These are phyloP conservation scores for Ophraella communa DNA, from an alignment of 2,888 invertebrate species.

Conservation along the genomic window DNA sequence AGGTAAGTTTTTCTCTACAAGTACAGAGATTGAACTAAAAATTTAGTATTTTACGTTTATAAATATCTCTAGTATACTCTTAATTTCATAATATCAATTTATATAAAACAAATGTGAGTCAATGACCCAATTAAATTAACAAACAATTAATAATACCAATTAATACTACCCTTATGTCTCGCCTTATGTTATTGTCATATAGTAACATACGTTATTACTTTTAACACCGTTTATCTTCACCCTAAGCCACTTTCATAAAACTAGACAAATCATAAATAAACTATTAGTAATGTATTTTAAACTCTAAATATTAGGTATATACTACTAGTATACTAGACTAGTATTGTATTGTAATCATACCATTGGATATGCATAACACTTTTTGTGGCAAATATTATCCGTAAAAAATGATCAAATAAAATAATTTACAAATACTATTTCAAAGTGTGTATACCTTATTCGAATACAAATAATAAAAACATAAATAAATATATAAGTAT, in stretches of 20 bases:
- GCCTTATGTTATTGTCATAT: too few species aligned
- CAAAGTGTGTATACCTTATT: neutral
- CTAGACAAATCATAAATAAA: neutral
- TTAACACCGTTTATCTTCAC: neutral
- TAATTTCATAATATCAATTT: too few species aligned
- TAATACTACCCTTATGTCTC: too few species aligned
- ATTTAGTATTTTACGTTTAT: too few species aligned
- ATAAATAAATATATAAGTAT: neutral
- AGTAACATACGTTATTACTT: neutral
- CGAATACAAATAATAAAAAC: neutral
- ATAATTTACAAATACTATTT: neutral
- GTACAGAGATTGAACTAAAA: too few species aligned
- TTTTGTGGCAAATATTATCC: neutral
- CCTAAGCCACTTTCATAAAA: neutral
- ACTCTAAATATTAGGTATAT: neutral
- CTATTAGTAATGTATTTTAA: neutral
- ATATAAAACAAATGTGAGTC: too few species aligned
- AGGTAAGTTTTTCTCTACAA: constrained; percentile 18
- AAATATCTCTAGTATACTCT: too few species aligned
- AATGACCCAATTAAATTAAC: too few species aligned
- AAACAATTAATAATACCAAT: too few species aligned
- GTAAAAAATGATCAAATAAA: neutral
- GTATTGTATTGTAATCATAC: neutral
- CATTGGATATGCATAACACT: neutral
- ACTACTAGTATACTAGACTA: neutral